Conservation (phyloP, 2,113 vertebrate genomes). For the Mesoclemmys tuberculata region DNA sequence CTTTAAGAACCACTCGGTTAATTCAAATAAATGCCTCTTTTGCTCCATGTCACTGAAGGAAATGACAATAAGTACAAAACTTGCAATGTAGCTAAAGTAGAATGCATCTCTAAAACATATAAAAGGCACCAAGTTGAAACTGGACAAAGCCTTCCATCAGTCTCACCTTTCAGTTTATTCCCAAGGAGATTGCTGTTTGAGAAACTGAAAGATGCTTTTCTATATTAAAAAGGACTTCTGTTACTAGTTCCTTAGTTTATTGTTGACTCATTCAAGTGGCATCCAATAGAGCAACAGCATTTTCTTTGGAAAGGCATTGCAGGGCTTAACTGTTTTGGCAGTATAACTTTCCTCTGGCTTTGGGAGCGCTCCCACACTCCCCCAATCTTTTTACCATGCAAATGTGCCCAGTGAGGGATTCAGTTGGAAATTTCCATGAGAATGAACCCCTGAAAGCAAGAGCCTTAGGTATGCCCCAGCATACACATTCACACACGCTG, state of each 20-base stretch:
- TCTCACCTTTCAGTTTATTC: constrained; percentile 70
- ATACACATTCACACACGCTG: constrained; percentile 4
- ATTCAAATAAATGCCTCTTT: constrained; percentile 56
- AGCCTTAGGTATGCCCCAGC: constrained; percentile 9
- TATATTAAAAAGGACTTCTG: constrained; percentile 60
- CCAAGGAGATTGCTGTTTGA: constrained; percentile 56
- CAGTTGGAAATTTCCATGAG: constrained; percentile 52
- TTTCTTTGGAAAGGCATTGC: constrained; percentile 65
- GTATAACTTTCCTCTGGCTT: constrained; percentile 56
- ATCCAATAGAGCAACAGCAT: constrained; percentile 64
- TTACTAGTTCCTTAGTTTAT: constrained; percentile 57
- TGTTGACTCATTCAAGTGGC: constrained; percentile 67
- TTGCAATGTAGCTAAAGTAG: constrained; percentile 68
- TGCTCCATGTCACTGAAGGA: constrained; percentile 14
- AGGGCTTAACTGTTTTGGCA: constrained; percentile 62
- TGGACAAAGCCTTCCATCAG: constrained; percentile 67
- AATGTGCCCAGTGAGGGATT: constrained; percentile 57
- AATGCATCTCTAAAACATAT: constrained; percentile 52
- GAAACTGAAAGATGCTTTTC: constrained; percentile 64
- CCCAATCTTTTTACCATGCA: constrained; percentile 60
- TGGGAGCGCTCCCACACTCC: constrained; percentile 35
- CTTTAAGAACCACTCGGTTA: constrained; percentile 48
- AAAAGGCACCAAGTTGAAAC: constrained; percentile 51
- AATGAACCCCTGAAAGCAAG: constrained; percentile 59
- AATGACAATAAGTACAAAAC: constrained; percentile 44